Base-by-base conservation (phyloP, 2,113 vertebrate species). In the Carassius gibelio region DNA sequence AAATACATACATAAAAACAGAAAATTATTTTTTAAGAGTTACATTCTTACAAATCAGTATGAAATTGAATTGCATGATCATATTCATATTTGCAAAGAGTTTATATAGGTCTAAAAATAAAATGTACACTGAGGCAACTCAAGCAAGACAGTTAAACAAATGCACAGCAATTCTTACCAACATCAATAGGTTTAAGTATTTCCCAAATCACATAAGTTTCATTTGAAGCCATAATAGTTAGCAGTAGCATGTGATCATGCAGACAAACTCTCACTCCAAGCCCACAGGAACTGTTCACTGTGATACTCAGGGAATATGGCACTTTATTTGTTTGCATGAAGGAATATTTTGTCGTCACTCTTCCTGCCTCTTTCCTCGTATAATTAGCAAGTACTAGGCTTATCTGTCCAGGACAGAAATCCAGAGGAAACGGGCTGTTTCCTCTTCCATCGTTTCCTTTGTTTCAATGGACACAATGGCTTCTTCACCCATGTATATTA, bases 401-500 rank as follows among this genome's bases (percentile, higher is more conserved):
- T 99, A 99, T 99, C 97, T 96, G 95, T 88, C 92, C 94, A 92
- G 94, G 92, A 94, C 97, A 96, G 91, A 92, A 94, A 94, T 94
- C 94, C 95, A 86, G 93, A 95, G 95, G 94, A 89, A 86, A 93
- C 90, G 87, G 93, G 92, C 89, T 88, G 94, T 95, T 98, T 98
- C 97, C 98, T 97, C 93, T 95, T 95, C 86, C 95, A 96, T 98
- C 96, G 97, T 95, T 98, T 98, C 97, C 97, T 95, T 84, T 26
- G 64, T 74, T 93, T 93, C 92, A 94, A 92, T 93, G 82, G 89
- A 89, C 79, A 91, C 94, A 94, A 95, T 94, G 89, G 90, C 52
- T 79, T 59, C 61, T 84, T 83, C 68, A 84, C 87, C 83, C 38
- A 30, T 80, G 86, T 77, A 82, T 79, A 75, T 52, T 86, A 10